Conservation (phyloP, 2,113 vertebrate genomes). For the Macroglossus sobrinus region DNA sequence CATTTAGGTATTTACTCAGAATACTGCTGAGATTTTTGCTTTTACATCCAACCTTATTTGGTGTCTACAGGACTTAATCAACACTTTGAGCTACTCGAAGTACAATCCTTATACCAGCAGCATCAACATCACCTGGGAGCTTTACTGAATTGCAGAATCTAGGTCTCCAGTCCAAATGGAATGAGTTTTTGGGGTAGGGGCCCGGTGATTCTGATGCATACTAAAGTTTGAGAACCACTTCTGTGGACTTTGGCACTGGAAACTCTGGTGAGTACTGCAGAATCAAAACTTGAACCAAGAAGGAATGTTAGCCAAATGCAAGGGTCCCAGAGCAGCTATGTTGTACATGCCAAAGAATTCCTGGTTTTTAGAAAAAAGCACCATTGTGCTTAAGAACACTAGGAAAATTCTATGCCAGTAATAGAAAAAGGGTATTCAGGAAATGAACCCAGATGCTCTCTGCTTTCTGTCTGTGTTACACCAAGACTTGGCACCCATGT, state of each 20-base stretch:
- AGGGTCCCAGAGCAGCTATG: not conserved
- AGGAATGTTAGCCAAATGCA: not conserved
- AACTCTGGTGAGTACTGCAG: not conserved
- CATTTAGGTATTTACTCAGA: not conserved
- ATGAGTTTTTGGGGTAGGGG: not conserved
- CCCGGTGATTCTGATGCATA: not conserved
- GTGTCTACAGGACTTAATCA: not conserved
- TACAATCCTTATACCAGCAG: not conserved
- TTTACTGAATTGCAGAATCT: not conserved
- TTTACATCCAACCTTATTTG: not conserved
- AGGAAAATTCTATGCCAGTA: not conserved
- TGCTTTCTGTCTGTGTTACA: not conserved
- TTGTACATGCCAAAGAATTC: not conserved
- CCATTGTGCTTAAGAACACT: not conserved
- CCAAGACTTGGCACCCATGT: not conserved
- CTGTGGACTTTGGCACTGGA: not conserved
- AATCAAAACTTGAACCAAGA: not conserved
- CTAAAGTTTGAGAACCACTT: not conserved
- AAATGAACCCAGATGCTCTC: not conserved
- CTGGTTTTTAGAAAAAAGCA: not conserved
- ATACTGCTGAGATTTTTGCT: not conserved
- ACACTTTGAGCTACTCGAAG: not conserved
- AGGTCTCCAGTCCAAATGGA: not conserved
- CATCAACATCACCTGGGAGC: not conserved
- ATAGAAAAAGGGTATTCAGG: not conserved